Base-by-base conservation (phyloP, 2,797 vertebrate genomes). In the Microctenopoma stevenorrisi region DNA sequence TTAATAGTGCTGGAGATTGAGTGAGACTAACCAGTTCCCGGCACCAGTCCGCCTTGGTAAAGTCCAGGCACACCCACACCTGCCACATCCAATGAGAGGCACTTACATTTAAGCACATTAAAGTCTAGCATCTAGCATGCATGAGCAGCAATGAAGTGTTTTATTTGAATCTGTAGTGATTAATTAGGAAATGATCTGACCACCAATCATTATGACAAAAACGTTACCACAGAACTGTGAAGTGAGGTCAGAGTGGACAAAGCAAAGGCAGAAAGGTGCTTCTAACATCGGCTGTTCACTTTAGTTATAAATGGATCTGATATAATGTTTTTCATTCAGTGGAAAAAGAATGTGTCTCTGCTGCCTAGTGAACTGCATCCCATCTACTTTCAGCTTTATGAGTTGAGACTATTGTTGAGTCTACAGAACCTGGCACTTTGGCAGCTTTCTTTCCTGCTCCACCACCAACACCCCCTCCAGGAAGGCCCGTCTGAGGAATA, bases 61-160 rank as follows among this genome's bases (percentile, higher is more conserved):
- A 95, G 96, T 74, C 97, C 97, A 66, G 97, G 98, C 26, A 99
- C 92, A 22, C 96, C 97, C 70, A 97, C 95, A 78, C 97, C 98
- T 99, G 90, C 5, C 76, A 65, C 51, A 79, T 2, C 15, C 49
- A 54, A 57, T 72, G 37, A 81, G 53, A 59, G 9, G 60, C 7
- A 60, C 33, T 11, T 9, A 60, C 46, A 66, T 7, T 63, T 2
- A 62, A 49, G 67, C 35, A 63, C n/a, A 3, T 37, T n/a, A 16
- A 1, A 53, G 12, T 22, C 22, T 22, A 22, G 5, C 2, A 42
- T 56, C 16, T 68, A 42, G 25, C 56, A 58, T 51, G 30, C 22
- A 65, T 42, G 16, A 37, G 40, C 46, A 30, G 18, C 1, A 53
- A 37, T 5, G 26, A 38, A 30, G 1, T 22, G 7, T 47, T 59